These are phyloP conservation scores for Sinella curviseta DNA, from an alignment of 1,140 invertebrate species.

Conservation along the genomic window DNA sequence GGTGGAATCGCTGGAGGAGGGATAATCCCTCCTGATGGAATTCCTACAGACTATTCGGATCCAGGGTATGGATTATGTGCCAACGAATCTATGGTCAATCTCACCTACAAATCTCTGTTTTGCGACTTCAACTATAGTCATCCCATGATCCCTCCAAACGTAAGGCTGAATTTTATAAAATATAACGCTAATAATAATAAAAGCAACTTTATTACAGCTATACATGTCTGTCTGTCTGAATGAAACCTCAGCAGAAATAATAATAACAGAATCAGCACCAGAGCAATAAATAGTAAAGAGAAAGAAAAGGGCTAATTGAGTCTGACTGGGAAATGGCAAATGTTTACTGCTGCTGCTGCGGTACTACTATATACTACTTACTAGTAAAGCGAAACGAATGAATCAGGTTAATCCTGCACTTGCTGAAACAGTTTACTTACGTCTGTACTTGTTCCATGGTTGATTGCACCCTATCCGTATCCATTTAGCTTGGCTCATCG, in stretches of 20 bases:
- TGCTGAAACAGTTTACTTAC: no score
- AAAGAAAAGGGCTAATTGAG: background rate
- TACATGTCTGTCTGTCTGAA: background rate
- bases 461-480: no score
- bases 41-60: background rate
- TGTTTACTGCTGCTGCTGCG: no score
- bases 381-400: no score
- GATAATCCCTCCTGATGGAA: background rate
- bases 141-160: constrained; percentile 22
- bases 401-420: no score
- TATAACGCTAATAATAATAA: background rate
- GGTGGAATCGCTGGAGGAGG: background rate
- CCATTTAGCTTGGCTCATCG: no score
- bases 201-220: background rate
- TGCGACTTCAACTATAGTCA: constrained; percentile 31
- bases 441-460: no score
- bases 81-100: constrained; percentile 37
- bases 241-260: background rate
- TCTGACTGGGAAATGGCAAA: background rate
- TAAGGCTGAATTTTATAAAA: constrained; percentile 15
- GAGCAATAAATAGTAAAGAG: background rate
- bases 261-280: background rate
- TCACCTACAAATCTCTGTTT: constrained; percentile 31
- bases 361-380: no score
- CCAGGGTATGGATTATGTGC: constrained; percentile 25